Percentiles rank a stretch among this genome's conserved stretches.
These are phyloP conservation scores for Brachypterus glaber DNA, from an alignment of 2,888 invertebrate species.

Conservation along the genomic window DNA sequence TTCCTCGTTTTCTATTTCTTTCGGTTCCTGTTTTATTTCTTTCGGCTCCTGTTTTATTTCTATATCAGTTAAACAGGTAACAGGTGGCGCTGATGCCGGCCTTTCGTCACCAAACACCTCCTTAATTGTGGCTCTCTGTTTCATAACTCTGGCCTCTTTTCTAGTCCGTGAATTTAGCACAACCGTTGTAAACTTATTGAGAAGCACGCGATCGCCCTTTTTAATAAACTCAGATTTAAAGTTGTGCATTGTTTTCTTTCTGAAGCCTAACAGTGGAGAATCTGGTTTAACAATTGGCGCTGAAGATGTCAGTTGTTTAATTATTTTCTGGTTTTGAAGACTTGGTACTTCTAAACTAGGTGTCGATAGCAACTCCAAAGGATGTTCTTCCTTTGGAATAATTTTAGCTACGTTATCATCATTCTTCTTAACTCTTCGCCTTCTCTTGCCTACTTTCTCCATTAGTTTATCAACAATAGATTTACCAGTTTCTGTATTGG, in stretches of 20 bases:
- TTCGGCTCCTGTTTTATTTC: conserved; percentile 24
- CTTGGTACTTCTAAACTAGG: conserved; percentile 49
- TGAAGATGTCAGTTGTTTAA: conserved; percentile 24
- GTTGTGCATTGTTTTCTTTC: conserved; percentile 58
- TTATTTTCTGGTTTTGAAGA: conserved; percentile 39
- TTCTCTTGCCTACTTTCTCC: conserved; percentile 53
- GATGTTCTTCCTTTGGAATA: conserved; percentile 47
- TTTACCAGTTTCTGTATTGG: conserved; percentile 9
- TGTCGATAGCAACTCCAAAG: conserved; percentile 52
- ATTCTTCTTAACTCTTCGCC: conserved; percentile 44
- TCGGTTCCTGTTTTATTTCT: no score
- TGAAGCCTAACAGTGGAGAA: conserved; percentile 54
- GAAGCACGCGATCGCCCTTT: conserved; percentile 48
- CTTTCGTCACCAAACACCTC: conserved; percentile 75
- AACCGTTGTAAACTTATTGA: conserved; percentile 57
- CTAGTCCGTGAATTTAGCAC: conserved; percentile 65
- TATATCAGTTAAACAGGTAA: conserved; percentile 46
- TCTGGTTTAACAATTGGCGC: conserved; percentile 43
- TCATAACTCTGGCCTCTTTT: conserved; percentile 61
- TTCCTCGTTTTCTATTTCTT: conserved; percentile 11
- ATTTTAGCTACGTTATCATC: conserved; percentile 48
- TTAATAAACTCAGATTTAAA: conserved; percentile 59
- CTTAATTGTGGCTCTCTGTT: conserved; percentile 67
- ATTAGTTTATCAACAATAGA: conserved; percentile 59
- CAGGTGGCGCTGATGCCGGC: conserved; percentile 73